Evolutionary conservation across 2,797 vertebrate genomes (phyloP).

Genomic region (Chloroceryle inda): DNA sequence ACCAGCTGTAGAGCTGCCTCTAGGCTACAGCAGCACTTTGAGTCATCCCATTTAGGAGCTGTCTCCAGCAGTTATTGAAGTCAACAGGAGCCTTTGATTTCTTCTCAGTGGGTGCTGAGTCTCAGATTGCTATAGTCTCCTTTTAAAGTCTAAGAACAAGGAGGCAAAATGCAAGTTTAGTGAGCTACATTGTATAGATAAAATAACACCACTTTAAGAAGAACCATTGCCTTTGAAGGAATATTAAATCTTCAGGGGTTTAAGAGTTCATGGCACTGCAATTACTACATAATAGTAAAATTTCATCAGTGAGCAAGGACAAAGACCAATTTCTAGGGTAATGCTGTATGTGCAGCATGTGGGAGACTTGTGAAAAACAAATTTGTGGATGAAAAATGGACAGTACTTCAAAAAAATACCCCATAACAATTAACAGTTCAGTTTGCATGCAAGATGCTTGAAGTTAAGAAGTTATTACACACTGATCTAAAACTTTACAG

Average conservation of each 20-base stretch:
- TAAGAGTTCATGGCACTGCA: constrained; percentile 18
- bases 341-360: neutral
- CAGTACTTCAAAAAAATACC: neutral
- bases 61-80: constrained; percentile 41
- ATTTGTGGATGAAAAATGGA: neutral
- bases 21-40: constrained; percentile 19
- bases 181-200: neutral
- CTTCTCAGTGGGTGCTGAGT: constrained; percentile 37
- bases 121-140: constrained; percentile 12
- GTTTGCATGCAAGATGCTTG: neutral
- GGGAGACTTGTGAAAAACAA: neutral
- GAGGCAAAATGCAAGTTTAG: constrained; percentile 32
- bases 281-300: constrained; percentile 18
- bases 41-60: constrained; percentile 36
- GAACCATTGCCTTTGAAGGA: constrained; percentile 9
- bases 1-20: constrained; percentile 50
- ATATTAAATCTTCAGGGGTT: neutral
- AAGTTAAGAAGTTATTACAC: neutral
- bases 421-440: neutral
- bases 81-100: constrained; percentile 65
- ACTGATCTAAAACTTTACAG: neutral
- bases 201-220: constrained; percentile 41
- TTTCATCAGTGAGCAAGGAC: neutral
- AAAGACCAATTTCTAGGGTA: neutral
- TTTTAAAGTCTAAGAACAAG: constrained; percentile 48